Conservation (phyloP, 2,797 vertebrate genomes). For the Pangasius sanitwongsei region DNA sequence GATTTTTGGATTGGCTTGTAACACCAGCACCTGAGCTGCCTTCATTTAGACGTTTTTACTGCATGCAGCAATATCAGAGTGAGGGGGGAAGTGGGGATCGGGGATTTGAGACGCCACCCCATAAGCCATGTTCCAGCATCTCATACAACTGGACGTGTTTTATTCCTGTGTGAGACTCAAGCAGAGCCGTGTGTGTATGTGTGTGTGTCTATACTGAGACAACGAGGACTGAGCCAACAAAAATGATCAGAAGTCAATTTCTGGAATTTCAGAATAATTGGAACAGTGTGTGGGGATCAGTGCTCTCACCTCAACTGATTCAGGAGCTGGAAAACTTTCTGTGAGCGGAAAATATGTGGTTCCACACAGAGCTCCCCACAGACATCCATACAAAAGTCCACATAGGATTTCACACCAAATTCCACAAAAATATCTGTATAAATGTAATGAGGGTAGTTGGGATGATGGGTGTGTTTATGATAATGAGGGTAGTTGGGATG, state of each 20-base stretch:
- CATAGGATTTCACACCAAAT: not conserved
- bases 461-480: too few relatives aligned
- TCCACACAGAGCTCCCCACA: not conserved
- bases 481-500: too few relatives aligned
- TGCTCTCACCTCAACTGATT: not conserved
- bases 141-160: slow-evolving; percentile 26
- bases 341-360: not conserved
- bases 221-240: slow-evolving; percentile 9
- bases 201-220: not conserved
- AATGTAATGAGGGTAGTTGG: too few relatives aligned
- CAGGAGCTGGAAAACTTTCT: slow-evolving; percentile 19
- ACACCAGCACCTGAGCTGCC: slow-evolving; percentile 24
- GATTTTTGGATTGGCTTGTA: slow-evolving; percentile 12
- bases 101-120: slow-evolving; percentile 32
- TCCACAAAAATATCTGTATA: too few relatives aligned
- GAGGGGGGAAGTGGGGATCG: not conserved
- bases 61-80: not conserved
- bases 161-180: slow-evolving; percentile 21
- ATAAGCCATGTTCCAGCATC: slow-evolving; percentile 27
- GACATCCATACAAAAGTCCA: too few relatives aligned
- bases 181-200: too few relatives aligned
- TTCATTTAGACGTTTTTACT: slow-evolving; percentile 25
- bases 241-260: slow-evolving; percentile 25
- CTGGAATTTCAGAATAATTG: slow-evolving; percentile 28
- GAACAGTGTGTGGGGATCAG: slow-evolving; percentile 22